A percentile compares a stretch with the other conserved stretches of the same genome.
Conservation (phyloP, 2,888 invertebrate species). For the Phrixothrix hirtus region DNA sequence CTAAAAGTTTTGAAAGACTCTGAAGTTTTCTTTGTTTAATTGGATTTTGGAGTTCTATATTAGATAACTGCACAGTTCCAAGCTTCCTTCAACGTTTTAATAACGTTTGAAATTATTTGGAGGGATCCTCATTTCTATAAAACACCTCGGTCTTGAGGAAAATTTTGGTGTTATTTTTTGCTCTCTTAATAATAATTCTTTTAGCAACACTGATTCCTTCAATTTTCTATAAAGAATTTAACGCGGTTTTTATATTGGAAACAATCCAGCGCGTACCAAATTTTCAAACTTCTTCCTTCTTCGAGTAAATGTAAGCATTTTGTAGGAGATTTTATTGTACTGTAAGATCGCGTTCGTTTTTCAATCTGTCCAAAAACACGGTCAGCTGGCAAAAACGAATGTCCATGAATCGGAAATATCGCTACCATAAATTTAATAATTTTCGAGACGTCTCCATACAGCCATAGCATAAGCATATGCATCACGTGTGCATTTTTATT, state of each 20-base stretch:
- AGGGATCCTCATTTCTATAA: constrained; percentile 19
- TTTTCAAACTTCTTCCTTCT: constrained; percentile 25
- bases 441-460: no score
- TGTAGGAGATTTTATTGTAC: constrained; percentile 8
- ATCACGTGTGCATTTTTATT: no score
- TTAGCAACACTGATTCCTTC: constrained; percentile 31
- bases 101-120: constrained; percentile 19
- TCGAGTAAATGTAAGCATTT: constrained; percentile 28
- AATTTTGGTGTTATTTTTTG: constrained; percentile 16
- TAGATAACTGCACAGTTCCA: constrained; percentile 1
- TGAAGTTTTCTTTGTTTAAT: no score
- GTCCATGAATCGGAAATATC: no score
- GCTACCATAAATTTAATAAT: no score
- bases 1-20: no score
- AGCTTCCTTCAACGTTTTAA: constrained; percentile 21
- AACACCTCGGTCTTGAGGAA: constrained; percentile 15
- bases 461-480: no score
- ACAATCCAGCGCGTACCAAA: constrained; percentile 17
- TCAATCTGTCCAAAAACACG: constrained; percentile 12
- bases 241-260: constrained; percentile 29
- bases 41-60: no score
- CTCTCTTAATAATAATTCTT: constrained; percentile 29
- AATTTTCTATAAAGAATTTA: constrained; percentile 33
- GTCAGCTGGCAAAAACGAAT: no score
- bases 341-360: constrained; percentile 14